Base-by-base conservation (phyloP, 1,140 invertebrate species). In the Euwallacea similis region DNA sequence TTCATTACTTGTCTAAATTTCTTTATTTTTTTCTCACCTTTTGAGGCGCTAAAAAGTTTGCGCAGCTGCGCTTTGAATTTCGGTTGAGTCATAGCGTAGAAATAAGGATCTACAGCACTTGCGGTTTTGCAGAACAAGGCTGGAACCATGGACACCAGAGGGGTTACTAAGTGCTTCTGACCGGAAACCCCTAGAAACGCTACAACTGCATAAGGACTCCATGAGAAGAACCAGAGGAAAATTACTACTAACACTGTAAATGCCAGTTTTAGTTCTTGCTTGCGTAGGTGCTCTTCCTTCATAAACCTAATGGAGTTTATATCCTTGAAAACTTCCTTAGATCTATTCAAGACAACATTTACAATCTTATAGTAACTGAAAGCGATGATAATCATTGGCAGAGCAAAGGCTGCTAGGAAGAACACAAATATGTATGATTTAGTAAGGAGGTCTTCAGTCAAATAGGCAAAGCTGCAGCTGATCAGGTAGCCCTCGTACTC, bases 381-480 rank as follows among this genome's bases (percentile, higher is more conserved):
- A 0, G 85, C 80, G 13, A 94, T 93, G 1, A 89, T 81, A 9
- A 79, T 74, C n/a, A 94, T 83, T 0, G 92, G 92, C 2, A 89
- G 74, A 1, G 88, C 81, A 86, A 88, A 92, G 10, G 89, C 90
- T 0, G 86, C 89, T 7, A 87, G 82, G 73, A 90, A 91, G 76
- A 90, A 91, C 7, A 83, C 75, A 7, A 90, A 86, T 70, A 92
- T 91, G 74, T 89, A 90, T 33, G 84, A 83, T 62, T 86, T 85
- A 0, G 85, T 85, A 2, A 79, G 77, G 0, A 77, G 72, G 73
- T 87, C 84, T 43, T 86, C 84, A 7, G 87, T 87, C 3, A 94
- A 81, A 76, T 93, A 94, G 77, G 93, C 91, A 74, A 91, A 94
- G 71, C 90, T 92, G 81, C 92, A 94, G 73, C 89, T 91, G 7